Evolutionary conservation across 1,140 invertebrate genomes (phyloP).

Genomic region (Andricus grossulariae): DNA sequence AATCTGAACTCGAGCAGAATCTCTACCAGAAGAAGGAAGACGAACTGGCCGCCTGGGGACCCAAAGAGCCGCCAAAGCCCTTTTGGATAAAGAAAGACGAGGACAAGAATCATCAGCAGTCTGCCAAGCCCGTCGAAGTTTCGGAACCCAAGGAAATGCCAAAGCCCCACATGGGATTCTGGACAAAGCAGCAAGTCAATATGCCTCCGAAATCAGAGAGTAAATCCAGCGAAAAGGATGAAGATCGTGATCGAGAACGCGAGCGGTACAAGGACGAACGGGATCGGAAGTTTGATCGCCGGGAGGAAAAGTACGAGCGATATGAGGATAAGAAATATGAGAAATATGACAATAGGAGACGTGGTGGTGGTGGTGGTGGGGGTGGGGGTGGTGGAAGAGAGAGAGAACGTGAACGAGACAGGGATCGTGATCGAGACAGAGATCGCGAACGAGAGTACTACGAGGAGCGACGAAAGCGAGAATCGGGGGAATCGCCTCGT

Average conservation of each 20-base stretch:
- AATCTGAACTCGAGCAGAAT: conserved; percentile 63
- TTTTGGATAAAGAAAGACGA: conserved; percentile 75
- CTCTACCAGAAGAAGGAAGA: conserved; percentile 65
- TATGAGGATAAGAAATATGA: conserved; percentile 70
- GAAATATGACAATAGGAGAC: conserved; percentile 69
- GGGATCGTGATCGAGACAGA: conserved; percentile 60
- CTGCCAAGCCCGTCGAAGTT: conserved; percentile 48
- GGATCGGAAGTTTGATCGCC: conserved; percentile 67
- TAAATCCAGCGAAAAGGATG: conserved; percentile 58
- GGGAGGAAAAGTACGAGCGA: conserved; percentile 69
- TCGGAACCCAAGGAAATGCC: conserved; percentile 73
- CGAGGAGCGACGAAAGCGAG: conserved; percentile 67
- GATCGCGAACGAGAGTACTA: conserved; percentile 68
- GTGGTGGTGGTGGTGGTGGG: conserved; percentile 63
- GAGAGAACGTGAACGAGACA: conserved; percentile 51
- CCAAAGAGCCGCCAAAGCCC: conserved; percentile 71
- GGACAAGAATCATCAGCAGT: conserved; percentile 57
- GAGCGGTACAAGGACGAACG: conserved; percentile 56
- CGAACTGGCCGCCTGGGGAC: conserved; percentile 69
- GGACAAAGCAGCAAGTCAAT: conserved; percentile 74
- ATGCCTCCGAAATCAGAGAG: conserved; percentile 68
- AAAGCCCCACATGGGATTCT: conserved; percentile 74
- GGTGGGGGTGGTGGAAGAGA: conserved; percentile 50
- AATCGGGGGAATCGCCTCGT: conserved; percentile 67
- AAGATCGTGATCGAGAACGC: conserved; percentile 57